Conservation (phyloP, 2,888 invertebrate species). For the Hybos culiciformis region DNA sequence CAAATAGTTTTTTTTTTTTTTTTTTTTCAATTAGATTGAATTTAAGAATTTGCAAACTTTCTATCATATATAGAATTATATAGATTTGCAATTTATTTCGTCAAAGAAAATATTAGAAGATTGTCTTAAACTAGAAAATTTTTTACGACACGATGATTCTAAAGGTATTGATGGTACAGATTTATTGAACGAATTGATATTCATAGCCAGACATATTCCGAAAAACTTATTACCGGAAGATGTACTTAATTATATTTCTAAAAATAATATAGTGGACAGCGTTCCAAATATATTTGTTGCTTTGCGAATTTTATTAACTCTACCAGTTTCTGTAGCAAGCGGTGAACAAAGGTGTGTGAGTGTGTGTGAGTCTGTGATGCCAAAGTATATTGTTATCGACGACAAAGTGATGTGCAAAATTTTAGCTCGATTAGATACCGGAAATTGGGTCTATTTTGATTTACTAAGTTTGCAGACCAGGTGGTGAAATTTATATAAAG, state of each 20-base stretch:
- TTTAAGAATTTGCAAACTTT: too few species aligned
- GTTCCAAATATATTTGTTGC: slow-evolving; percentile 3
- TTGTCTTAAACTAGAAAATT: background rate
- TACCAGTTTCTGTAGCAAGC: slow-evolving; percentile 6
- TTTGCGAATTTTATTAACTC: slow-evolving; percentile 7
- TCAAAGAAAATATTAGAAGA: background rate
- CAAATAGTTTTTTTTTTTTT: too few species aligned
- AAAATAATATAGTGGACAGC: background rate
- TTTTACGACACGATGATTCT: background rate
- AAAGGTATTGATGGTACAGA: background rate
- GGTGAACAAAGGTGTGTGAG: slow-evolving; percentile 3
- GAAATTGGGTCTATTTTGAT: too few species aligned
- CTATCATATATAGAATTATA: too few species aligned
- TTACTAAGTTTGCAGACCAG: too few species aligned
- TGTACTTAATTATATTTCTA: background rate
- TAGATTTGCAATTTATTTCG: background rate
- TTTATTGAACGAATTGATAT: background rate
- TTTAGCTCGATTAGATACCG: too few species aligned
- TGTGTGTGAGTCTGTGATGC: too few species aligned
- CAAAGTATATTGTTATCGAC: too few species aligned
- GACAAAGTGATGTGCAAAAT: too few species aligned
- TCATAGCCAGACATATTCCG: background rate
- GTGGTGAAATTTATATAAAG: too few species aligned
- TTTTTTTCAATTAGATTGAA: too few species aligned
- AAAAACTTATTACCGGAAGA: background rate